phyloP scores from a whole-genome alignment of 2,888 invertebrate species.

The Ferrisia virgata region DNA sequence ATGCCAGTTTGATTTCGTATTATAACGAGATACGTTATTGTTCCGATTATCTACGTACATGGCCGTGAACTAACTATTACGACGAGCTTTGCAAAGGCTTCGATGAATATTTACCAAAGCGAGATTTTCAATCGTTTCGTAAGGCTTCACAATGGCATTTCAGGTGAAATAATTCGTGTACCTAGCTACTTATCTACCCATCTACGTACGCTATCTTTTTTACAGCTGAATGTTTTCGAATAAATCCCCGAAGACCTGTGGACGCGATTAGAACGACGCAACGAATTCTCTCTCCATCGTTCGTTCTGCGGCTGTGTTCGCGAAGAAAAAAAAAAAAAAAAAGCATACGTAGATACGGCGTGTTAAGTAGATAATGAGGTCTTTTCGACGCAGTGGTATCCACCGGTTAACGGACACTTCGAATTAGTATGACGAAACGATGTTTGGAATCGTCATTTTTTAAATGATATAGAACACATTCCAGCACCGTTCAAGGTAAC shows the following conservation, averaged over 20 bases:
- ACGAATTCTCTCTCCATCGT: background rate
- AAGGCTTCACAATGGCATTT: slow-evolving; percentile 14
- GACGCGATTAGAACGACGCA: no score
- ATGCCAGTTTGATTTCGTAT: background rate
- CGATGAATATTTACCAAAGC: background rate
- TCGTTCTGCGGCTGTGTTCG: no score
- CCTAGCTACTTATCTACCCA: no score
- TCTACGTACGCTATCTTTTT: no score
- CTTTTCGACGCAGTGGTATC: background rate
- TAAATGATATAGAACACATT: background rate
- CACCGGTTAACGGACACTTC: slow-evolving; percentile 8
- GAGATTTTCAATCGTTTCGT: background rate
- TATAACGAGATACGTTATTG: background rate
- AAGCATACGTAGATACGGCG: background rate
- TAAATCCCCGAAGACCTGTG: no score
- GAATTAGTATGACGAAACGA: slow-evolving; percentile 21
- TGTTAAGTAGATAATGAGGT: slow-evolving; percentile 2
- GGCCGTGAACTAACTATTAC: background rate
- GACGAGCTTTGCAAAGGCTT: slow-evolving; percentile 3
- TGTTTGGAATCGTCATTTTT: background rate
- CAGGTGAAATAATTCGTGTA: background rate
- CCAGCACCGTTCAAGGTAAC: slow-evolving; percentile 26
- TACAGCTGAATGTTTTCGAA: background rate
- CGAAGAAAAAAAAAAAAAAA: background rate
- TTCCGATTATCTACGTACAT: background rate